Conservation (phyloP, 2,797 vertebrate species). For the Mallotus villosus region DNA sequence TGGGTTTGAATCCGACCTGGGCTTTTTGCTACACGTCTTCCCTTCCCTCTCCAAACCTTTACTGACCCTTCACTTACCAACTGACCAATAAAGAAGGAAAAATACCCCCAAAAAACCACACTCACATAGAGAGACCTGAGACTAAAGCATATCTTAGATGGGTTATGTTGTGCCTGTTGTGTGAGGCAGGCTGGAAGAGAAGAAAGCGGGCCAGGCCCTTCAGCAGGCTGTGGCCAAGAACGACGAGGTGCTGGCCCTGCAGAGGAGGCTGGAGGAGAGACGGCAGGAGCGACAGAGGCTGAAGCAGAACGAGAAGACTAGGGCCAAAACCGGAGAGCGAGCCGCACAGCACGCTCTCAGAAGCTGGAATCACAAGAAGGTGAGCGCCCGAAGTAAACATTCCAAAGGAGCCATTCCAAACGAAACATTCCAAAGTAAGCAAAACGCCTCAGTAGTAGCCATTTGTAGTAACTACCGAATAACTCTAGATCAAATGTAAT, state of each 20-base stretch:
- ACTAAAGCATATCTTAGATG: not conserved
- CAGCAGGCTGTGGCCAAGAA: slow-evolving; percentile 58
- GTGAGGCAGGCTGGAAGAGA: slow-evolving; percentile 75
- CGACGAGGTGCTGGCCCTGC: slow-evolving; percentile 72
- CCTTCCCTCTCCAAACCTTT: not conserved
- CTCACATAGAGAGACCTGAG: not conserved
- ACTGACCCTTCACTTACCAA: too few species aligned
- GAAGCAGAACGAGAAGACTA: slow-evolving; percentile 59
- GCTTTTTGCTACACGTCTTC: not conserved
- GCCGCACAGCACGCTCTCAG: slow-evolving; percentile 16
- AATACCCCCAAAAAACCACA: not conserved
- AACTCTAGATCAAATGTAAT: not conserved
- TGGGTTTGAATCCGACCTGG: too few species aligned
- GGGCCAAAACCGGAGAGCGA: slow-evolving; percentile 45
- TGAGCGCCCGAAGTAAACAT: slow-evolving; percentile 28
- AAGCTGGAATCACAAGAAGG: slow-evolving; percentile 44
- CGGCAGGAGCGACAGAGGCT: slow-evolving; percentile 65
- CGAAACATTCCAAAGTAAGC: slow-evolving; percentile 19
- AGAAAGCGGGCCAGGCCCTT: slow-evolving; percentile 50
- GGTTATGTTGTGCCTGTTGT: not conserved
- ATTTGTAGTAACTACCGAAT: not conserved
- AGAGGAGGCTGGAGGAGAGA: slow-evolving; percentile 76
- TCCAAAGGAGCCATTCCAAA: not conserved
- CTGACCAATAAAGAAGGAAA: too few species aligned
- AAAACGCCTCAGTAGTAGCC: not conserved